A percentile compares a stretch with the other conserved stretches of the same genome.
These are phyloP conservation scores for Trissolcus japonicus DNA, from an alignment of 2,888 invertebrate genomes.

Conservation along the genomic window DNA sequence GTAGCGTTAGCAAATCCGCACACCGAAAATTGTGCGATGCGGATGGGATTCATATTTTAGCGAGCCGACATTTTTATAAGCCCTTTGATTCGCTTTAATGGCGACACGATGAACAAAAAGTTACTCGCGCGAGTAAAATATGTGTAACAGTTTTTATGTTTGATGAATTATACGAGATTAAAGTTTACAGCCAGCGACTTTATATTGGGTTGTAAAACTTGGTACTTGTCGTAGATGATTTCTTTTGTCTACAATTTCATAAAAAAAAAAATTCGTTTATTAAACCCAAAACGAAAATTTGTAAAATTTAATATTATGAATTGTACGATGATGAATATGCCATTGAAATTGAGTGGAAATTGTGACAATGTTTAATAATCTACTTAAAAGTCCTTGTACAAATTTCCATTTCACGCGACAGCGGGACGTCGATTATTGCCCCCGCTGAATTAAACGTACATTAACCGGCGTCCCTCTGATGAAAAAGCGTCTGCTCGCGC, in stretches of 20 bases:
- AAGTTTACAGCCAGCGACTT: constrained; percentile 23
- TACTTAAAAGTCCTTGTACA: neutral
- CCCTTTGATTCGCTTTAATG: constrained; percentile 33
- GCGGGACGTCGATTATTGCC: constrained; percentile 31
- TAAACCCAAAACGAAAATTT: no score
- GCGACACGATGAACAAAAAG: constrained; percentile 8
- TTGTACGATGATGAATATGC: no score
- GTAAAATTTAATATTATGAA: no score
- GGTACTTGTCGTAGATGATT: no score
- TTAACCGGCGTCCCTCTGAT: constrained; percentile 13
- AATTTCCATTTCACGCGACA: constrained; percentile 1
- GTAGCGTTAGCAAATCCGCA: no score
- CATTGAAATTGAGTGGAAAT: no score
- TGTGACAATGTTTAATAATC: no score
- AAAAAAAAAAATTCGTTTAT: no score
- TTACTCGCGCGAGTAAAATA: constrained; percentile 10
- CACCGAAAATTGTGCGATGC: constrained; percentile 39
- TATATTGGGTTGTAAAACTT: no score
- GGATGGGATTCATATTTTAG: constrained; percentile 26
- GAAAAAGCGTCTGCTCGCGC: constrained; percentile 25
- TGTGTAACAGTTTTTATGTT: constrained; percentile 30
- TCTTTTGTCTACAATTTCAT: no score
- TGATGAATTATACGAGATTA: constrained; percentile 38
- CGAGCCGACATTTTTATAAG: constrained; percentile 37
- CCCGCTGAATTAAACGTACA: constrained; percentile 31